Conservation (phyloP, 2,888 invertebrate species). For the Epiblema foenella region DNA sequence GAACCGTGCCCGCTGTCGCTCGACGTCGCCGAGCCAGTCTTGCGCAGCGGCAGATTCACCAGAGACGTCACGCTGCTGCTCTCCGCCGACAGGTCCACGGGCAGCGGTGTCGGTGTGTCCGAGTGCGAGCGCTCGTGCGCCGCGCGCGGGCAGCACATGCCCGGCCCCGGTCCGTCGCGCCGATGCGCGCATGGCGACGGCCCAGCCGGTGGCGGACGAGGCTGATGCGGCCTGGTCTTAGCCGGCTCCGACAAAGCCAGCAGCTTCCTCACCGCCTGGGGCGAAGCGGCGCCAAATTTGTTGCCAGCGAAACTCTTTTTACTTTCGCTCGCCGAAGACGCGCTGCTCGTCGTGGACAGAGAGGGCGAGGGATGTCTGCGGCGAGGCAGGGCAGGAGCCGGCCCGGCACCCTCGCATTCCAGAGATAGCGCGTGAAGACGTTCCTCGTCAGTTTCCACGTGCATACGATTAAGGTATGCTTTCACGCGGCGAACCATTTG, state of each 20-base stretch:
- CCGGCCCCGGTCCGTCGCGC: constrained; percentile 84
- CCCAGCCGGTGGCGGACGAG: constrained; percentile 87
- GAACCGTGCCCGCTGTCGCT: constrained; percentile 96
- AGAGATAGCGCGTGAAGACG: constrained; percentile 94
- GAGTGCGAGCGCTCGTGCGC: constrained; percentile 96
- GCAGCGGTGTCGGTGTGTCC: constrained; percentile 93
- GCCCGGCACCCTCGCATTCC: constrained; percentile 92
- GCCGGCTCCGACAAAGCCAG: constrained; percentile 95
- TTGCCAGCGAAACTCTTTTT: constrained; percentile 86
- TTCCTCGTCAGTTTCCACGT: constrained; percentile 96
- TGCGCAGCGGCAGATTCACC: constrained; percentile 94
- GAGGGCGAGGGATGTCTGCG: constrained; percentile 97
- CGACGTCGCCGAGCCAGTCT: constrained; percentile 96
- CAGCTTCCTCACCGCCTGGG: constrained; percentile 98
- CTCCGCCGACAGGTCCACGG: constrained; percentile 96
- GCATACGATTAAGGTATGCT: constrained; percentile 96
- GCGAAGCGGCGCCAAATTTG: constrained; percentile 95
- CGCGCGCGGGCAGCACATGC: constrained; percentile 81
- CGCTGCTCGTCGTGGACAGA: constrained; percentile 95
- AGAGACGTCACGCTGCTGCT: constrained; percentile 97
- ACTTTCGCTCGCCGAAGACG: constrained; percentile 93
- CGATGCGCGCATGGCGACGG: constrained; percentile 88
- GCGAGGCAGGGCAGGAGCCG: constrained; percentile 86
- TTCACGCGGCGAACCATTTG: constrained; percentile 99
- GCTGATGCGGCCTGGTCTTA: constrained; percentile 95